A percentile compares a stretch with the other conserved stretches of the same genome.
Conservation (phyloP, 2,888 invertebrate genomes). For the Lymantria dispar region DNA sequence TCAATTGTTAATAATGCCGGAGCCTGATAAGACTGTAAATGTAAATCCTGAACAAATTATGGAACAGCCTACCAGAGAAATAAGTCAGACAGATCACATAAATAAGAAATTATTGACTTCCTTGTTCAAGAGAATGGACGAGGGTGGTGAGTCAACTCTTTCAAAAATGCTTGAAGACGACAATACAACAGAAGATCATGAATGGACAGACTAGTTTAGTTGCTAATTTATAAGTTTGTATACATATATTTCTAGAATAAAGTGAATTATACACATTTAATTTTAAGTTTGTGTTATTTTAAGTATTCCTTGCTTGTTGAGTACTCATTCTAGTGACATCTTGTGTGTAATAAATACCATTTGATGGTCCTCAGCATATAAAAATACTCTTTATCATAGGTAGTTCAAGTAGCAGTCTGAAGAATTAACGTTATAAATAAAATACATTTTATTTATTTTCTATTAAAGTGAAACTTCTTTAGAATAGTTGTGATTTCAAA, state of each 20-base stretch:
- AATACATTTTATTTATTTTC: no score
- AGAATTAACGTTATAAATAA: no score
- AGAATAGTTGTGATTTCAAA: no score
- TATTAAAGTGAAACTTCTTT: no score
- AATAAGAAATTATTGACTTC: slow-evolving; percentile 86
- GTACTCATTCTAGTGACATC: no score
- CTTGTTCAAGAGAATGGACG: slow-evolving; percentile 83
- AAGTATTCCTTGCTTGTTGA: no score
- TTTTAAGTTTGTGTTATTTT: no score
- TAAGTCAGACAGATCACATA: slow-evolving; percentile 85
- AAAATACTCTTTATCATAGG: no score
- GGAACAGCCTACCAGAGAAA: slow-evolving; percentile 66
- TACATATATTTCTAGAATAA: slow-evolving; percentile 10
- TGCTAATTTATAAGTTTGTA: slow-evolving; percentile 13
- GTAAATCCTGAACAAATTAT: slow-evolving; percentile 45
- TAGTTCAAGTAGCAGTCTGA: no score
- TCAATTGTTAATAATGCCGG: slow-evolving; percentile 52
- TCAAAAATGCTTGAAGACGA: slow-evolving; percentile 62
- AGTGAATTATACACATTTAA: slow-evolving; percentile 3
- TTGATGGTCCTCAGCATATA: no score
- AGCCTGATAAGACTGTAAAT: slow-evolving; percentile 51
- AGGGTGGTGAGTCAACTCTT: slow-evolving; percentile 54
- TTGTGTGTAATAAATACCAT: no score
- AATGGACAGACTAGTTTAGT: slow-evolving; percentile 55
- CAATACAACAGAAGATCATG: slow-evolving; percentile 58